Evolutionary conservation across 2,113 vertebrate genomes (phyloP), one percentile per base, ranked within the genome.

Genomic region (Craseonycteris thonglongyai): DNA sequence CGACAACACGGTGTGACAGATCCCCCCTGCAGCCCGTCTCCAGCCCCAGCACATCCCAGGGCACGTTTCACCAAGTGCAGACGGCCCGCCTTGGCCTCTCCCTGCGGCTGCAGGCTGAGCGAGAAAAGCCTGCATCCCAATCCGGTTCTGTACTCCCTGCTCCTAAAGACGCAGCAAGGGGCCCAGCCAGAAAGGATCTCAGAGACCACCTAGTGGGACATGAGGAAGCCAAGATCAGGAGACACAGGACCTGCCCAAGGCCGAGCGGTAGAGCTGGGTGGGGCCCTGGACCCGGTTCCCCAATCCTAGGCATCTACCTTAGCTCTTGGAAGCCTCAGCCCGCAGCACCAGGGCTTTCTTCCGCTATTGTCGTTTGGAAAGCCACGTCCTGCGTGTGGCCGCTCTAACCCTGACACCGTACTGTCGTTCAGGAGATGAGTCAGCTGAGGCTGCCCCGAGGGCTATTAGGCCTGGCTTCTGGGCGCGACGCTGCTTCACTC

Each of bases 341-440:
- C 66, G 21, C 35, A 71, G 65, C 58, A 40, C 42, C 16, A 35
- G 21, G 40, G 13, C 76, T 88, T 63, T 21, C 56, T 69, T 61
- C 38, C 2, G 16, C 4, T 15, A 19, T 26, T 2, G 5, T 18
- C 42, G 7, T n/a, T 79, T 56, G 45, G 74, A 87, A 45, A 89
- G 8, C 30, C 24, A 45, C 22, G 19, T 45, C 13, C 38, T 59
- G 3, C 1, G 0, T 33, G 30, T n/a, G 49, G 16, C 51, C 86
- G 11, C 19, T 19, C 14, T 42, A 84, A 85, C 10, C 16, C 61
- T 24, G 47, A 18, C 1, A 24, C 80, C 16, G 1, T 38, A 4
- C 71, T 83, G 66, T 93, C 33, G 47, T 92, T 54, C 42, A 68
- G 47, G 30, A 91, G 69, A 85, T 49, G 65, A 54, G 30, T 59